These are phyloP conservation scores for Stegostoma tigrinum DNA, from an alignment of 2,113 vertebrate species.

Conservation along the genomic window DNA sequence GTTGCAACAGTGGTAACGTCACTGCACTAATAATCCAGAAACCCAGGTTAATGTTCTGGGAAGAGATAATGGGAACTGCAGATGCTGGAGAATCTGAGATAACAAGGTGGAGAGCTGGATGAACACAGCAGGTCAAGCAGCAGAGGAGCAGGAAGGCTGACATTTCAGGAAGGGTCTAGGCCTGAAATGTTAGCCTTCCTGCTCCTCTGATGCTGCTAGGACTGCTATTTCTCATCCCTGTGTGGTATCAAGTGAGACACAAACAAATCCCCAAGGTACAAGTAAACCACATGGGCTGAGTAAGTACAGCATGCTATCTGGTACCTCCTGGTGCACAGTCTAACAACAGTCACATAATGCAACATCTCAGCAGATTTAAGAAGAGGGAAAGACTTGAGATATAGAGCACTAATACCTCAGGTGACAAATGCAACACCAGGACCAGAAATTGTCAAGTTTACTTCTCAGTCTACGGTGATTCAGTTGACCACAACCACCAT, in stretches of 20 bases:
- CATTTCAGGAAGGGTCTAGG: too few relatives aligned
- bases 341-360: not conserved
- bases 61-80: too few relatives aligned
- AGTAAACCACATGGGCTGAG: not conserved
- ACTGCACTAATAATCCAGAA: too few relatives aligned
- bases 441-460: not conserved
- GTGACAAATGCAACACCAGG: not conserved
- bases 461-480: not conserved
- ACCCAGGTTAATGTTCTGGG: too few relatives aligned
- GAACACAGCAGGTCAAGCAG: too few relatives aligned
- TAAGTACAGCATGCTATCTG: not conserved
- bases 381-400: not conserved
- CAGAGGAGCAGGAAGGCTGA: too few relatives aligned
- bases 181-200: too few relatives aligned
- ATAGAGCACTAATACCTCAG: not conserved
- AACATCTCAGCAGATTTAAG: not conserved
- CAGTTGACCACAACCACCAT: not conserved
- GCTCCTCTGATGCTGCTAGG: too few relatives aligned
- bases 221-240: not conserved
- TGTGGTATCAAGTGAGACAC: not conserved
- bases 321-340: not conserved
- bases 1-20: too few relatives aligned
- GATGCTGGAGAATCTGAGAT: too few relatives aligned
- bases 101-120: too few relatives aligned
- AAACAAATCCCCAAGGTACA: not conserved